Base-by-base conservation (phyloP, 1,140 invertebrate species). In the Chionoecetes opilio region DNA sequence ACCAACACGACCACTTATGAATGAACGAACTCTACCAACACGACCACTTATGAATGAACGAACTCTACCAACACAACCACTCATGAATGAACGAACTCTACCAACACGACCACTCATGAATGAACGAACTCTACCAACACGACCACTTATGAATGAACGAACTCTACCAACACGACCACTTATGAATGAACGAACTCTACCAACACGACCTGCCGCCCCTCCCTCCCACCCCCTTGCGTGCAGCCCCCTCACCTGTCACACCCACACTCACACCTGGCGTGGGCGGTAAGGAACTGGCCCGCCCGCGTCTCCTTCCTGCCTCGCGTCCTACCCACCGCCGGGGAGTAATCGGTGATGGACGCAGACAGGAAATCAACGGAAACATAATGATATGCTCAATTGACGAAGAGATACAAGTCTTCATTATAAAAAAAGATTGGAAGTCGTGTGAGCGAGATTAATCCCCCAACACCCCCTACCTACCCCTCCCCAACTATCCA, bases 341-440 rank as follows among this genome's bases (percentile, higher is more conserved):
- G 1, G 21, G 63, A 26, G 63, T 75, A 75, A 75, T 75, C 21
- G 63, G 63, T 75, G 63, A 75, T 75, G 63, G 63, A 75, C 63
- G n/a, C 63, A 26, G 21, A 75, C 63, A 75, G 63, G 63, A 75
- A 75, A 75, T 75, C 21, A 75, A 75, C 63, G 63, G n/a, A n/a
- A 75, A 75, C 63, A 21, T 75, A 75, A 75, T 75, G 63, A 75
- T 75, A 75, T 75, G 63, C 63, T 75, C 63, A 26, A 75, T 75
- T 75, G 63, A 21, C n/a, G 63, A 75, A 26, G 63, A n/a, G n/a
- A 17, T 75, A 26, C 21, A 2, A 53, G 46, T 53, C 46, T 53
- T 53, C 21, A 53, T 53, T 53, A 11, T 53, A 53, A 53, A 53
- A 53, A 53, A 53, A 9, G 46, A 9, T 9, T 53, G 63, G 63